These are phyloP conservation scores for Pithys albifrons DNA, from an alignment of 2,113 vertebrate genomes.

Conservation along the genomic window DNA sequence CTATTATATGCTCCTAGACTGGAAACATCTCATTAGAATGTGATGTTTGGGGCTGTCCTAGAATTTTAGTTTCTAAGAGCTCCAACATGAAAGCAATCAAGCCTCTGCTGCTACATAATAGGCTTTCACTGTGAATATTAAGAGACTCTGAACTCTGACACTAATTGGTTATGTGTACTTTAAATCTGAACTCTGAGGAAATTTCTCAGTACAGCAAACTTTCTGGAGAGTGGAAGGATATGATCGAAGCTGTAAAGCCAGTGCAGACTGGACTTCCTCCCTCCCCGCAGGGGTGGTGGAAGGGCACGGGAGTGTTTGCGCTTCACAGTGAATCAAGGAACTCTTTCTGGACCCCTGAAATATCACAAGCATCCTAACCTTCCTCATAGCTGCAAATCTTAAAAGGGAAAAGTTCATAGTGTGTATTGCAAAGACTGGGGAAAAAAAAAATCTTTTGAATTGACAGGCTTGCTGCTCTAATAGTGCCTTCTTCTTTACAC, in stretches of 20 bases:
- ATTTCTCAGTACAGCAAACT: not conserved
- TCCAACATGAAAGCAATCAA: not conserved
- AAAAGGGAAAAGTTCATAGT: not conserved
- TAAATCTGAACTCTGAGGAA: not conserved
- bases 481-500: not conserved
- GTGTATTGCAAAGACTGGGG: not conserved
- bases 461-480: not conserved
- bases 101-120: not conserved
- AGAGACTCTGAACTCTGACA: not conserved
- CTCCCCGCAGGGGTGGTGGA: not conserved
- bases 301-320: not conserved
- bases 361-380: not conserved
- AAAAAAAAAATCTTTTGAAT: not conserved
- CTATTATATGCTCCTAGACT: not conserved
- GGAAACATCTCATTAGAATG: not conserved
- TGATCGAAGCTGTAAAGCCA: not conserved
- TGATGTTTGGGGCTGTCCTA: not conserved
- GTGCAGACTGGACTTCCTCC: not conserved
- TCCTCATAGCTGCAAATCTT: not conserved
- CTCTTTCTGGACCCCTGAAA: not conserved
- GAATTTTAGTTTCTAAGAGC: not conserved
- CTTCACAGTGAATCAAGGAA: not conserved
- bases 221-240: not conserved
- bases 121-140: not conserved
- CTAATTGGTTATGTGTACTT: not conserved